These are phyloP conservation scores for Hipposideros armiger DNA, from an alignment of 2,113 vertebrate genomes.

Conservation along the genomic window DNA sequence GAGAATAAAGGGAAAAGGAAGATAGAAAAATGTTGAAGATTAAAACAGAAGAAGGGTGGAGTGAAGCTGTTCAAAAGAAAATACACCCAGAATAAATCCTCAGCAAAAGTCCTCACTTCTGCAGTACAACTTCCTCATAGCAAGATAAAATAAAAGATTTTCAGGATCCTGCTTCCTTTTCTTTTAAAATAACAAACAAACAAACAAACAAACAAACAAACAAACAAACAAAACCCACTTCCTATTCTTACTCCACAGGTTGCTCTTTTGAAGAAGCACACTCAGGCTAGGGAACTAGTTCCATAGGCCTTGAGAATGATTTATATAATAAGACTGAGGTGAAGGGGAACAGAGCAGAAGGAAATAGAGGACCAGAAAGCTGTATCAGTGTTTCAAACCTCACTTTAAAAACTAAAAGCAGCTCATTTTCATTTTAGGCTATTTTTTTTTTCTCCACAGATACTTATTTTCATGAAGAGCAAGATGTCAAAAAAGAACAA, in stretches of 20 bases:
- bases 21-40: not conserved
- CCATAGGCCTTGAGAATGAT: not conserved
- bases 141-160: not conserved
- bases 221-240: too few species aligned
- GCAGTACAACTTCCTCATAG: not conserved
- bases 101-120: not conserved
- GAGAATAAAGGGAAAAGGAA: not conserved
- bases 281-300: not conserved
- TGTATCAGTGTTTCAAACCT: not conserved
- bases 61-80: not conserved
- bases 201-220: too few species aligned
- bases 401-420: not conserved
- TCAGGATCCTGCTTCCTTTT: not conserved
- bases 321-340: not conserved
- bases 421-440: not conserved
- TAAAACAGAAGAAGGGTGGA: not conserved
- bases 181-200: not conserved
- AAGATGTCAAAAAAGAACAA: not conserved
- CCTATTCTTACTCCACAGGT: not conserved
- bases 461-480: not conserved
- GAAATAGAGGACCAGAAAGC: too few species aligned
- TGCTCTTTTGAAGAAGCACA: not conserved
- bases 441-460: not conserved
- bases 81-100: not conserved
- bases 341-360: not conserved